Conservation (phyloP, 64 coral and sea anemone species). For the Acropora tenuis region DNA sequence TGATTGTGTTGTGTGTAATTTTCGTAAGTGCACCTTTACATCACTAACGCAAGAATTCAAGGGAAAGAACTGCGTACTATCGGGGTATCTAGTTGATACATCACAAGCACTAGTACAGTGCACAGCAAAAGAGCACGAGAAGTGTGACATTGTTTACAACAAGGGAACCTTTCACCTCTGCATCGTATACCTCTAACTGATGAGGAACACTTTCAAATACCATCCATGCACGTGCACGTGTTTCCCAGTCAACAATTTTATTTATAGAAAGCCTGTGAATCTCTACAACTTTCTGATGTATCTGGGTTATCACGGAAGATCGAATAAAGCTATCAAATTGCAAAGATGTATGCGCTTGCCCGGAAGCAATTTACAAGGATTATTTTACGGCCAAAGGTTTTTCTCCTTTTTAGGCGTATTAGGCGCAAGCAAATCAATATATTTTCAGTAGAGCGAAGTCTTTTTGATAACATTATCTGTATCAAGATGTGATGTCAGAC, state of each 20-base stretch:
- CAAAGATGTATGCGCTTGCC: no score
- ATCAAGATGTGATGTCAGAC: no score
- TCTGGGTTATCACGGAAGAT: no score
- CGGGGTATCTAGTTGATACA: no score
- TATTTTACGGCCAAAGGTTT: no score
- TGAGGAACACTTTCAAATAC: slow-evolving; percentile 16
- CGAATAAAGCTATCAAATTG: no score
- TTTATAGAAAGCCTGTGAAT: slow-evolving; percentile 11
- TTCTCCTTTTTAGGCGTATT: no score
- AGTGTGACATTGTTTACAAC: background rate
- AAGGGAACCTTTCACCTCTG: background rate
- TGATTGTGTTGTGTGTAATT: slow-evolving; percentile 5
- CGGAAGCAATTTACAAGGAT: no score
- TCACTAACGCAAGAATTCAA: slow-evolving; percentile 13
- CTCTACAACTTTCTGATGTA: background rate
- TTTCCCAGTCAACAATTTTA: background rate
- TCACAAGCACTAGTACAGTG: background rate
- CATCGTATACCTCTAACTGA: no score
- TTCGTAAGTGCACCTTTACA: slow-evolving; percentile 5
- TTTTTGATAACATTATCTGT: no score
- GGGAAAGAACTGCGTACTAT: background rate
- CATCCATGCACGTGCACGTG: slow-evolving; percentile 10
- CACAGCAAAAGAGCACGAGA: slow-evolving; percentile 2
- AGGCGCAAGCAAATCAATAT: no score
- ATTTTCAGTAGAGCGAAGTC: no score